Evolutionary conservation across 2,797 vertebrate genomes (phyloP).

Genomic region (Macropodus opercularis): DNA sequence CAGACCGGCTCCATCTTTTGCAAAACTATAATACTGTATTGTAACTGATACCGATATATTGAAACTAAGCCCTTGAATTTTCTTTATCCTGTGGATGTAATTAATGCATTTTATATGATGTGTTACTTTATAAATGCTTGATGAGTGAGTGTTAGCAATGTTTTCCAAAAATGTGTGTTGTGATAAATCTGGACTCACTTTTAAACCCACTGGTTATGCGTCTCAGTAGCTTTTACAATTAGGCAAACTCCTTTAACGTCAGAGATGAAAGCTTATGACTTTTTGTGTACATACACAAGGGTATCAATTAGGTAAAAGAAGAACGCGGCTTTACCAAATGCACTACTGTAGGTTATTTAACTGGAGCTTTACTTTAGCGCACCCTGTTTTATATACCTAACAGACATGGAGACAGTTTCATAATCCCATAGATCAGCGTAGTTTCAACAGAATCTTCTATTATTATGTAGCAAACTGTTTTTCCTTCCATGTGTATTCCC

Average conservation of each 20-base stretch:
- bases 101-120: too few species aligned
- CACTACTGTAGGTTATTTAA: constrained; percentile 19
- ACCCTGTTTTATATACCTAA: background rate
- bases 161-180: background rate
- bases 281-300: constrained; percentile 22
- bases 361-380: constrained; percentile 1
- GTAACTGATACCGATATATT: background rate
- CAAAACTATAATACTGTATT: constrained; percentile 17
- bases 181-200: background rate
- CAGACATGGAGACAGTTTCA: background rate
- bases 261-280: constrained; percentile 45
- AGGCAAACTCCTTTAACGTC: constrained; percentile 40
- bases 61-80: too few species aligned
- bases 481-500: constrained; percentile 1
- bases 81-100: too few species aligned
- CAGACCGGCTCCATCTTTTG: constrained; percentile 1
- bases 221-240: constrained; percentile 26
- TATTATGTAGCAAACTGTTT: background rate
- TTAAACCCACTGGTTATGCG: background rate
- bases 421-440: background rate
- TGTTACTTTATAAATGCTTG: too few species aligned
- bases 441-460: constrained; percentile 2
- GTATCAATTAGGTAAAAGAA: constrained; percentile 53
- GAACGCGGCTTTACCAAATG: constrained; percentile 11
- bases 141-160: too few species aligned